phyloP scores from a whole-genome alignment of 2,113 vertebrate genomes.

The Haliaeetus leucogaster region DNA sequence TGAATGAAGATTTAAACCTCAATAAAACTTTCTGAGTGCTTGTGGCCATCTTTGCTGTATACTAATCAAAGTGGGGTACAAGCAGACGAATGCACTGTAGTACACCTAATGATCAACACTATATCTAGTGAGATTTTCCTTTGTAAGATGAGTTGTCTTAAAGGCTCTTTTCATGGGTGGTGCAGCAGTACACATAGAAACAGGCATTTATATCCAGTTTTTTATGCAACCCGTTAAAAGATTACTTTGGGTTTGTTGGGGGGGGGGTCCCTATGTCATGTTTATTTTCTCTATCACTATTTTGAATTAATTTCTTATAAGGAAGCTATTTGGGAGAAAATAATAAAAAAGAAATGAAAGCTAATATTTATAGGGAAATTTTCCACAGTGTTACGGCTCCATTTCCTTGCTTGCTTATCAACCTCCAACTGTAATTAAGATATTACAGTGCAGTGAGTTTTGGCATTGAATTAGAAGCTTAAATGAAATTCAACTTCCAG shows the following conservation, averaged over 20 bases:
- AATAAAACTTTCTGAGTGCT: constrained; percentile 62
- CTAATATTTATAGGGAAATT: background rate
- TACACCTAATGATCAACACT: constrained; percentile 29
- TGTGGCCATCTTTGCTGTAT: constrained; percentile 42
- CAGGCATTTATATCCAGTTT: background rate
- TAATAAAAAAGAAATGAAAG: background rate
- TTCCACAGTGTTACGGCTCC: background rate
- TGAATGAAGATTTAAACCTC: constrained; percentile 65
- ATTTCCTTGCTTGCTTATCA: constrained; percentile 1
- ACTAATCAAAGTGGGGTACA: constrained; percentile 50
- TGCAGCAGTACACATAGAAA: background rate
- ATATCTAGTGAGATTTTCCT: constrained; percentile 22
- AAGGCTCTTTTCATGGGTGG: background rate
- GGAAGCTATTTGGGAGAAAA: background rate
- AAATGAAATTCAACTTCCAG: background rate
- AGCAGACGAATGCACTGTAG: background rate
- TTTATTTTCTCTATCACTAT: background rate
- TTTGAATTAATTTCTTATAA: background rate
- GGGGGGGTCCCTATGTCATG: background rate
- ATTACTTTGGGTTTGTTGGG: background rate
- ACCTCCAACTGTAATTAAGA: background rate
- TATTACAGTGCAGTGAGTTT: background rate
- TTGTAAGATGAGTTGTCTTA: background rate
- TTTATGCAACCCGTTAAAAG: background rate
- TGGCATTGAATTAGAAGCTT: background rate